Evolutionary conservation across 2,113 vertebrate species (phyloP).

Genomic region (Xenopus borealis): DNA sequence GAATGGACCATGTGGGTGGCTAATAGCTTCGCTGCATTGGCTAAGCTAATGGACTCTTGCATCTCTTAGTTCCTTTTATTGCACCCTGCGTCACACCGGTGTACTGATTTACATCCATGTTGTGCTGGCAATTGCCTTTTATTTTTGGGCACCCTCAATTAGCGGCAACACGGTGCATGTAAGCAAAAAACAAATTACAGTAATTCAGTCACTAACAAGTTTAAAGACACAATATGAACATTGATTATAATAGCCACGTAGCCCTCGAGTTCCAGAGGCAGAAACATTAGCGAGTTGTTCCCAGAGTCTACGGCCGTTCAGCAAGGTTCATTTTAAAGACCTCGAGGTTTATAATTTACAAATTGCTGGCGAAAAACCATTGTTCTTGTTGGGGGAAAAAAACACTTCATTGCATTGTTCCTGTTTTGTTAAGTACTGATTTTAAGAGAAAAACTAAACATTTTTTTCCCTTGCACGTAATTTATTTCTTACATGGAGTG

Average conservation of each 20-base stretch:
- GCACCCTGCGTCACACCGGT: neutral
- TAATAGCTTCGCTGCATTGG: slow-evolving; percentile 32
- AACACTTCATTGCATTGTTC: neutral
- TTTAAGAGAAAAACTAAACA: slow-evolving; percentile 9
- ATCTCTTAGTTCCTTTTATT: slow-evolving; percentile 4
- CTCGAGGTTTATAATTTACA: slow-evolving; percentile 18
- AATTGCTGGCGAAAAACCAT: slow-evolving; percentile 46
- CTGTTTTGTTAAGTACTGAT: neutral
- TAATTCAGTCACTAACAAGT: slow-evolving; percentile 39
- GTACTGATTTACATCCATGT: slow-evolving; percentile 24
- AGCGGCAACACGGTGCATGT: slow-evolving; percentile 54
- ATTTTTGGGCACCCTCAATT: slow-evolving; percentile 54
- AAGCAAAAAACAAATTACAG: slow-evolving; percentile 54
- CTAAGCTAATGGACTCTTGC: neutral
- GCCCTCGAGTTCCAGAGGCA: slow-evolving; percentile 9
- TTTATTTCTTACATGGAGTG: neutral
- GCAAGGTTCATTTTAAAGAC: slow-evolving; percentile 24
- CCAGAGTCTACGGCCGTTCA: neutral
- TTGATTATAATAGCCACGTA: slow-evolving; percentile 44
- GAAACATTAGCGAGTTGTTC: slow-evolving; percentile 15
- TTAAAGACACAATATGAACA: slow-evolving; percentile 38
- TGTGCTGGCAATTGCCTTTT: slow-evolving; percentile 12
- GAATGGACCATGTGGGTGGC: slow-evolving; percentile 33
- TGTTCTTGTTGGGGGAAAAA: slow-evolving; percentile 46
- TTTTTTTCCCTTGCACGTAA: neutral